These are phyloP conservation scores for Hirtodrosophila alboralis DNA, from an alignment of 2,888 invertebrate species.

Conservation along the genomic window DNA sequence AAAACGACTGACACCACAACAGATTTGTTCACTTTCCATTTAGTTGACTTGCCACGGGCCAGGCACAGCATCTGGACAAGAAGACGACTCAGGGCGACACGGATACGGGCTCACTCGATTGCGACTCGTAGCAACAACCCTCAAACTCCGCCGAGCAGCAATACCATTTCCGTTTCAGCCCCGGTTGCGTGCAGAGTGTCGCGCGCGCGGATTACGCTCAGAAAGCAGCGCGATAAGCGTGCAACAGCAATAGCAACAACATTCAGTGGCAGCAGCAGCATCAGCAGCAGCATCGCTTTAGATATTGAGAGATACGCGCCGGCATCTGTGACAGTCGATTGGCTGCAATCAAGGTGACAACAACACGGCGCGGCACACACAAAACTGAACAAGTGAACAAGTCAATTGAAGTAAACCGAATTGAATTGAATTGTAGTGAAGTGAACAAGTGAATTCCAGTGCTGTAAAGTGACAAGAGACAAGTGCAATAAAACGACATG, in stretches of 20 bases:
- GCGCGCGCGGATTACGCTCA: slow-evolving; percentile 73
- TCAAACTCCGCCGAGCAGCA: slow-evolving; percentile 34
- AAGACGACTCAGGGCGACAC: slow-evolving; percentile 39
- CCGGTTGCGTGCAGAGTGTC: slow-evolving; percentile 53
- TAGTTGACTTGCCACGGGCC: slow-evolving; percentile 74
- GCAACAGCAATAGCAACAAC: slow-evolving; percentile 16
- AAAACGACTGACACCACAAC: slow-evolving; percentile 39
- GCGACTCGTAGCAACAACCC: slow-evolving; percentile 48
- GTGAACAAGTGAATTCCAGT: slow-evolving; percentile 13
- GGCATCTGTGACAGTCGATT: slow-evolving; percentile 81
- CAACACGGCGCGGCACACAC: slow-evolving; percentile 62
- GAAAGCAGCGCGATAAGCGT: slow-evolving; percentile 43
- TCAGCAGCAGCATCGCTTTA: slow-evolving; percentile 41
- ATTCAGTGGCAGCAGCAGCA: slow-evolving; percentile 9
- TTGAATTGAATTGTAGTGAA: slow-evolving; percentile 11
- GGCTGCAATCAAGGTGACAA: slow-evolving; percentile 81
- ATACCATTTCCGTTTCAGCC: slow-evolving; percentile 61
- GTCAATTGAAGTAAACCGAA: slow-evolving; percentile 12
- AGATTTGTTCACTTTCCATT: slow-evolving; percentile 72
- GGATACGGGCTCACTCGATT: slow-evolving; percentile 31
- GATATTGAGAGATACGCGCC: slow-evolving; percentile 63
- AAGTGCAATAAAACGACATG: slow-evolving; percentile 67
- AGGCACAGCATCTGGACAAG: slow-evolving; percentile 53
- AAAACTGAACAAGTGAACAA: slow-evolving; percentile 26
- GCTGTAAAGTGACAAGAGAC: slow-evolving; percentile 16